Evolutionary conservation across 2,888 invertebrate genomes (phyloP).

Genomic region (Cristatella mucedo): DNA sequence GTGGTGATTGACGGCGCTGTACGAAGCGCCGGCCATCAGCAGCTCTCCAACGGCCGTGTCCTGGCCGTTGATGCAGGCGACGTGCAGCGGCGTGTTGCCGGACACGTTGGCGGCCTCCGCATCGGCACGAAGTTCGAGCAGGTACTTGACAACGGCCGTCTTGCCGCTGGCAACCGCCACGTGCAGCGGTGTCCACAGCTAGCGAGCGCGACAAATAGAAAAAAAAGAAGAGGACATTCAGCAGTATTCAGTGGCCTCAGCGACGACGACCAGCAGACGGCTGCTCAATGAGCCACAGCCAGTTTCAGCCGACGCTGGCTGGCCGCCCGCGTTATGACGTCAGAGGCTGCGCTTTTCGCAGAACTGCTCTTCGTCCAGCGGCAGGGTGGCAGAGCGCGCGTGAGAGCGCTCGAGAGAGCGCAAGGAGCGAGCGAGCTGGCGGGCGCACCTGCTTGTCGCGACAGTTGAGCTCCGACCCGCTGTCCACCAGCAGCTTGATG

Average conservation of each 20-base stretch:
- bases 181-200: conserved; percentile 48
- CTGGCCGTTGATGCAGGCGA: conserved; percentile 49
- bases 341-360: too few relatives aligned
- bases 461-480: conserved; percentile 38
- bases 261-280: too few relatives aligned
- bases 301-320: too few relatives aligned
- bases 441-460: conserved; percentile 39
- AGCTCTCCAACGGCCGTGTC: conserved; percentile 44
- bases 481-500: conserved; percentile 27
- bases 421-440: too few relatives aligned
- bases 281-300: too few relatives aligned
- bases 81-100: conserved; percentile 44
- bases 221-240: too few relatives aligned
- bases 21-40: conserved; percentile 41
- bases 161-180: conserved; percentile 47
- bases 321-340: too few relatives aligned
- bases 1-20: conserved; percentile 44
- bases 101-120: conserved; percentile 45
- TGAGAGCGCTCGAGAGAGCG: too few relatives aligned
- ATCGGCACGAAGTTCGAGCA: conserved; percentile 45
- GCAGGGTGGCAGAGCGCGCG: too few relatives aligned
- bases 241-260: too few relatives aligned
- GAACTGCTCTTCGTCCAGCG: too few relatives aligned
- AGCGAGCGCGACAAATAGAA: too few relatives aligned
- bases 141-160: conserved; percentile 36